These are phyloP conservation scores for Seriola aureovittata DNA, from an alignment of 2,113 vertebrate genomes.

Conservation along the genomic window DNA sequence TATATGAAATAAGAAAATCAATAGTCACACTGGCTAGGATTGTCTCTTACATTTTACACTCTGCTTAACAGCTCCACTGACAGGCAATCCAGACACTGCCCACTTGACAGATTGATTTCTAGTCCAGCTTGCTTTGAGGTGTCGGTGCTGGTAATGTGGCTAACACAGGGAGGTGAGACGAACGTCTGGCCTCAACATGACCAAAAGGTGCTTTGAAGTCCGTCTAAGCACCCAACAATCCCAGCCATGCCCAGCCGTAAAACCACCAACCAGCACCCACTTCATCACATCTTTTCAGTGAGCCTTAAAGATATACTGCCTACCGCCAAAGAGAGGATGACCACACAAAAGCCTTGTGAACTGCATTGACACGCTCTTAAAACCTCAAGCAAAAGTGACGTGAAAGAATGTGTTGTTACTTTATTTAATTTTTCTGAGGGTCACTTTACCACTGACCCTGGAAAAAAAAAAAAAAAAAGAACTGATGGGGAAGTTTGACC, in stretches of 20 bases:
- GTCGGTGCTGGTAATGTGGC: conserved; percentile 70
- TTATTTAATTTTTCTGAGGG: background rate
- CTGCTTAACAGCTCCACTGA: conserved; percentile 25
- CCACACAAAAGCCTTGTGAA: conserved; percentile 69
- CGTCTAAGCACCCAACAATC: conserved; percentile 63
- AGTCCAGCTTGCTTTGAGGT: conserved; percentile 61
- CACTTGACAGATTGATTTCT: conserved; percentile 60
- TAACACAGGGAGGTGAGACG: conserved; percentile 65
- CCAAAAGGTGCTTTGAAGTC: conserved; percentile 85
- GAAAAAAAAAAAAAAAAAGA: conserved; percentile 32
- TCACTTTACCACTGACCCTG: conserved; percentile 44
- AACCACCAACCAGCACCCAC: conserved; percentile 62
- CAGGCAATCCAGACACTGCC: conserved; percentile 39
- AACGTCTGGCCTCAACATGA: conserved; percentile 75
- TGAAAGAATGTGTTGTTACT: background rate
- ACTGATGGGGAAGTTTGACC: conserved; percentile 45
- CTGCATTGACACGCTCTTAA: conserved; percentile 18
- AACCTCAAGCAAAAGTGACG: conserved; percentile 40
- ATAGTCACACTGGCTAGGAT: conserved; percentile 4
- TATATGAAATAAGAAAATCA: conserved; percentile 29
- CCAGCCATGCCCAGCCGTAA: conserved; percentile 64
- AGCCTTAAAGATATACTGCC: conserved; percentile 50
- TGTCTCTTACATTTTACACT: conserved; percentile 24
- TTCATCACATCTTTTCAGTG: conserved; percentile 66
- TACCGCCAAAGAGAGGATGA: conserved; percentile 51